phyloP scores from a whole-genome alignment of 2,113 vertebrate species.

The Percina caprodes region DNA sequence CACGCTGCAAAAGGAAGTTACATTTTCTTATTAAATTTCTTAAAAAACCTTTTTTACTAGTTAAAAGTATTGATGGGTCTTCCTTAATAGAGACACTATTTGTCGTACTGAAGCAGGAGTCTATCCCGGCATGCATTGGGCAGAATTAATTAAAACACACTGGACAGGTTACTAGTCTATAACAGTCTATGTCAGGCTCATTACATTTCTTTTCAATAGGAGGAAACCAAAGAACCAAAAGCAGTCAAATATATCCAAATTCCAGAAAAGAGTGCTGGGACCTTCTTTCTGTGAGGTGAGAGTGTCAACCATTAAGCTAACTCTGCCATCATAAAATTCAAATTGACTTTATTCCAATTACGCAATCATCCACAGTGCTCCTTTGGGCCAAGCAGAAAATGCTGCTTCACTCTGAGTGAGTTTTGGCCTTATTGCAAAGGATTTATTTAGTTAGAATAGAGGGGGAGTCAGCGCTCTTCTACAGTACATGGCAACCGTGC shows the following conservation, averaged over 20 bases:
- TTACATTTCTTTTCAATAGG: neutral
- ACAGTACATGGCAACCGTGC: conserved; percentile 51
- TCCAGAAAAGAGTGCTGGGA: neutral
- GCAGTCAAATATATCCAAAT: conserved; percentile 17
- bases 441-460: conserved; percentile 61
- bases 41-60: neutral
- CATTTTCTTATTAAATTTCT: too few relatives aligned
- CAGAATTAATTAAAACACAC: neutral
- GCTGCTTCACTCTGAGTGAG: conserved; percentile 34
- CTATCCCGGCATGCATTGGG: conserved; percentile 3
- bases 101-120: neutral
- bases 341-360: conserved; percentile 37
- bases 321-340: conserved; percentile 28
- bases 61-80: neutral
- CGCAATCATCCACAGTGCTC: conserved; percentile 10
- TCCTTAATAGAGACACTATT: neutral
- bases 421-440: conserved; percentile 59
- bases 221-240: conserved; percentile 25
- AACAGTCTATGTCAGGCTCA: conserved; percentile 14
- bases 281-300: conserved; percentile 19
- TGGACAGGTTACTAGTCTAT: neutral
- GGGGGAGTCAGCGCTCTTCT: conserved; percentile 29
- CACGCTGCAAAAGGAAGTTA: neutral
- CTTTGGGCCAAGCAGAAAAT: conserved; percentile 39
- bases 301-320: conserved; percentile 22